A percentile compares a stretch with the other conserved stretches of the same genome.
phyloP scores from a whole-genome alignment of 2,888 invertebrate genomes.

The Andrena chrysosceles region DNA sequence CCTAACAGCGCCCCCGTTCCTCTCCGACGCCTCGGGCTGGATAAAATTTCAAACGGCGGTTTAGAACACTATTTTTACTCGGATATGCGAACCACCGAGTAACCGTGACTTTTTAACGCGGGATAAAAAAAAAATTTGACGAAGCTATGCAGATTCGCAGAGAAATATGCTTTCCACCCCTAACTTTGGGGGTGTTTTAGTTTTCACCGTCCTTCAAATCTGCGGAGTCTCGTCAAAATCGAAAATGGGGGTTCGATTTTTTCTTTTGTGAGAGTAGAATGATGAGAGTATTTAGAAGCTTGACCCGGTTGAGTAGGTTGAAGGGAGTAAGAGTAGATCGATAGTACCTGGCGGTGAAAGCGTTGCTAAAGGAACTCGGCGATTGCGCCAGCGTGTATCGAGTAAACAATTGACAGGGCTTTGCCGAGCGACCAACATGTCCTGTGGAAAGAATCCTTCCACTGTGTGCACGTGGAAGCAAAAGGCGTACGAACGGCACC shows the following conservation, averaged over 20 bases:
- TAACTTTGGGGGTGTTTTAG: too few relatives aligned
- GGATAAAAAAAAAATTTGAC: too few relatives aligned
- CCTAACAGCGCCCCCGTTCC: neutral
- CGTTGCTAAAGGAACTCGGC: conserved; percentile 71
- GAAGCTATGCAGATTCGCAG: too few relatives aligned
- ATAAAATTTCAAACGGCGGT: neutral
- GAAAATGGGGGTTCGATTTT: too few relatives aligned
- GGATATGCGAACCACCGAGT: neutral
- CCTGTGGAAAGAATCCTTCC: conserved; percentile 42
- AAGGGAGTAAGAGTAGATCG: conserved; percentile 38
- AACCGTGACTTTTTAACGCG: too few relatives aligned
- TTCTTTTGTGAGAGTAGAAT: too few relatives aligned
- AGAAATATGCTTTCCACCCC: too few relatives aligned
- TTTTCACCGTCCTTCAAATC: too few relatives aligned
- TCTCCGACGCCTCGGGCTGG: neutral
- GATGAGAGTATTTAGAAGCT: too few relatives aligned
- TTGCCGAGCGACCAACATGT: conserved; percentile 40
- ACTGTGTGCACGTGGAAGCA: conserved; percentile 67
- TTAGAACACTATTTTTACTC: neutral
- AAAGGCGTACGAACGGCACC: conserved; percentile 78
- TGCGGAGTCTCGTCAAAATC: too few relatives aligned
- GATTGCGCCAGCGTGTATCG: conserved; percentile 47
- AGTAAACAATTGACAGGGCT: conserved; percentile 59
- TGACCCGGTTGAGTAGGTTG: neutral
- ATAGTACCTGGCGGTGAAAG: conserved; percentile 41